Evolutionary conservation across 2,888 invertebrate genomes (phyloP).

Genomic region (Gortyna flavago): DNA sequence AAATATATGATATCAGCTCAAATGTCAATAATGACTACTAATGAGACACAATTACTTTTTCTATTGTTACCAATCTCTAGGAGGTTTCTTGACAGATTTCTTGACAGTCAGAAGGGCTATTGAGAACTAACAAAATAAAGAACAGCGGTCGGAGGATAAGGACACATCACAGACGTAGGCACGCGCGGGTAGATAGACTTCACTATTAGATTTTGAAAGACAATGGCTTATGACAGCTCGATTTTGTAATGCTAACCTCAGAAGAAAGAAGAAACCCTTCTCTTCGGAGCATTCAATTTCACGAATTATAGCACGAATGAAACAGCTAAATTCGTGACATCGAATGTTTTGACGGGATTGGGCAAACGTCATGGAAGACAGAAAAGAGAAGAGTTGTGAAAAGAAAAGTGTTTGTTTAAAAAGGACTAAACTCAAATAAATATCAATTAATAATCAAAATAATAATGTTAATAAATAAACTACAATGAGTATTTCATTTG

Average conservation of each 20-base stretch:
- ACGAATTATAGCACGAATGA: slow-evolving; percentile 66
- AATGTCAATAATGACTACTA: too few species aligned
- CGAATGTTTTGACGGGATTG: slow-evolving; percentile 68
- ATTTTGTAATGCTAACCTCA: background rate
- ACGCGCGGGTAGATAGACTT: background rate
- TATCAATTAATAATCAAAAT: background rate
- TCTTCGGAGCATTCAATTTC: slow-evolving; percentile 70
- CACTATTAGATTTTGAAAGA: background rate
- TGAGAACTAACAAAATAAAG: background rate
- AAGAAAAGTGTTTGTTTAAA: background rate
- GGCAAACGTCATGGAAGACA: background rate
- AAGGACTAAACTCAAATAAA: background rate
- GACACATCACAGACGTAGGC: background rate
- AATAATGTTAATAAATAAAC: background rate
- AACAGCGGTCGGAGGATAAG: background rate
- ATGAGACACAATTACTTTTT: too few species aligned
- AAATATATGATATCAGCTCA: too few species aligned
- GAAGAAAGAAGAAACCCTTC: slow-evolving; percentile 22
- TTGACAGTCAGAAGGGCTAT: background rate
- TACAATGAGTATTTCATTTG: background rate
- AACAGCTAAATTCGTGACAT: slow-evolving; percentile 81
- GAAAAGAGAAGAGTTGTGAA: slow-evolving; percentile 4
- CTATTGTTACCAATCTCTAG: too few species aligned
- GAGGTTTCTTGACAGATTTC: too few species aligned
- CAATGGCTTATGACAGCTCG: background rate